Conservation (phyloP, 2,888 invertebrate genomes). For the Macrophya alboannulata region DNA sequence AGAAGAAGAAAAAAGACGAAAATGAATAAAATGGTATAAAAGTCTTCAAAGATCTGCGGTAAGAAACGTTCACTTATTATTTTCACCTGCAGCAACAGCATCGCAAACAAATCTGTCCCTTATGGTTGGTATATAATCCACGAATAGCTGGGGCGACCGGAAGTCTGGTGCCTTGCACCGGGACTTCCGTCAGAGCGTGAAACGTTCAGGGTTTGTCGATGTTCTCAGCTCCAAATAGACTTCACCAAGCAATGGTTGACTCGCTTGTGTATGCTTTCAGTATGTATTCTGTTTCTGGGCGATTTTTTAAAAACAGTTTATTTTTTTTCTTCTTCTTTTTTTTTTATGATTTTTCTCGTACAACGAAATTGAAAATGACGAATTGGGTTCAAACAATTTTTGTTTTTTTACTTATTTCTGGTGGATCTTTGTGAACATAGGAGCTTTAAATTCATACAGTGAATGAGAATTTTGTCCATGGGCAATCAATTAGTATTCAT, state of each 20-base stretch:
- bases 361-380: background rate
- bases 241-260: background rate
- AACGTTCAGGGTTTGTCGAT: slow-evolving; percentile 35
- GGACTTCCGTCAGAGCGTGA: slow-evolving; percentile 50
- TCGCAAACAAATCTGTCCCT: slow-evolving; percentile 36
- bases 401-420: too few relatives aligned
- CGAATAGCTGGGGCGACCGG: slow-evolving; percentile 52
- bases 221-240: slow-evolving; percentile 42
- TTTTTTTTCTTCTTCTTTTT: background rate
- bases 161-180: slow-evolving; percentile 53
- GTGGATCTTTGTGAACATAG: too few relatives aligned
- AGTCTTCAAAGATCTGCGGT: too few relatives aligned
- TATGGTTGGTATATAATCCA: slow-evolving; percentile 26
- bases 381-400: background rate
- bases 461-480: background rate
- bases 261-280: background rate
- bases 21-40: too few relatives aligned
- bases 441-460: too few relatives aligned
- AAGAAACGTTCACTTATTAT: background rate
- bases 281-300: background rate
- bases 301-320: background rate
- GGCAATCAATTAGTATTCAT: background rate
- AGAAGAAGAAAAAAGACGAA: too few relatives aligned
- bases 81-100: slow-evolving; percentile 35
- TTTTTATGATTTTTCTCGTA: background rate